phyloP scores from a whole-genome alignment of 2,888 invertebrate genomes.

The Chorisops tibialis region DNA sequence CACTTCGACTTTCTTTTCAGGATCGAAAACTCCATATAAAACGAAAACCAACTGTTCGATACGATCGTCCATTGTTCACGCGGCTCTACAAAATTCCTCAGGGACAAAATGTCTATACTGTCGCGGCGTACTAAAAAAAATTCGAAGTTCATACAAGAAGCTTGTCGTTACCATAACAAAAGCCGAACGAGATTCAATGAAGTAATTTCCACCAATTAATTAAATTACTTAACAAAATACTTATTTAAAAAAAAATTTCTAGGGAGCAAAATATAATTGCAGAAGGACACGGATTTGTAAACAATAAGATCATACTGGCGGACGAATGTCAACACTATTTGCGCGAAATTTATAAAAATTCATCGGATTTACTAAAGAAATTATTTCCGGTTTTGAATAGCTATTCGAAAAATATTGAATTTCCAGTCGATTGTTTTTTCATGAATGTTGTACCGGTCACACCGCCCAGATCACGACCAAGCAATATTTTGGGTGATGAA shows the following conservation, averaged over 20 bases:
- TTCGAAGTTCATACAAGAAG: conserved; percentile 45
- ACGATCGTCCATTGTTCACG: conserved; percentile 44
- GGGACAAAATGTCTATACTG: conserved; percentile 46
- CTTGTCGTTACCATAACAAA: conserved; percentile 43
- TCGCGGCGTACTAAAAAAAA: conserved; percentile 39
- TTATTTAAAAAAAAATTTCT: conserved; percentile 1
- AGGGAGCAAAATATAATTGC: conserved; percentile 2
- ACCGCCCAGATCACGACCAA: conserved; percentile 81
- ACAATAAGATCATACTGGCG: conserved; percentile 57
- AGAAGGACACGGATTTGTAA: not conserved
- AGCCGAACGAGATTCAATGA: conserved; percentile 40
- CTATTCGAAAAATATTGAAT: conserved; percentile 47
- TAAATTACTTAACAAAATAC: not conserved
- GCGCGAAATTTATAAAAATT: conserved; percentile 67
- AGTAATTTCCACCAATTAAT: conserved; percentile 1
- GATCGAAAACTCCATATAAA: conserved; percentile 32
- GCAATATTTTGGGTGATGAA: conserved; percentile 48
- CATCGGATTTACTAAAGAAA: conserved; percentile 64
- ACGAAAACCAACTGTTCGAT: conserved; percentile 48
- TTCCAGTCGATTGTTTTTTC: conserved; percentile 83
- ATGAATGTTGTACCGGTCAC: conserved; percentile 79
- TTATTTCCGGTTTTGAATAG: conserved; percentile 67
- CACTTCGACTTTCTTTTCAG: conserved; percentile 16
- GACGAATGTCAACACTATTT: conserved; percentile 67
- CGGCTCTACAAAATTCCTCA: conserved; percentile 40